phyloP scores from a whole-genome alignment of 1,140 invertebrate genomes.

The Eciton burchellii region DNA sequence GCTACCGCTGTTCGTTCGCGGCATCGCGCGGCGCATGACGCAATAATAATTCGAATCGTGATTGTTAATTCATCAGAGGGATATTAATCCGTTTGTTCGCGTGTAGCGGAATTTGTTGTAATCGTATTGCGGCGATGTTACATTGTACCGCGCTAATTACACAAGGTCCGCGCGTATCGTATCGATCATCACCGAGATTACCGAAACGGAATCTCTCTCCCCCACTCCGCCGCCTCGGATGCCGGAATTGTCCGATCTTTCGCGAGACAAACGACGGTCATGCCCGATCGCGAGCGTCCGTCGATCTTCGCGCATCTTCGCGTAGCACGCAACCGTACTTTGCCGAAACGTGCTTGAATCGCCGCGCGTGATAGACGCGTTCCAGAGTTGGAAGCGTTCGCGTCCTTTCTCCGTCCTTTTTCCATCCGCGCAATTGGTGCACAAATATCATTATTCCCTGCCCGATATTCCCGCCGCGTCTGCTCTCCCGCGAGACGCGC shows the following conservation, averaged over 20 bases:
- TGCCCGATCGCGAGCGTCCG: not conserved
- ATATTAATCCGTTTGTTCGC: constrained; percentile 24
- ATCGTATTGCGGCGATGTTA: not conserved
- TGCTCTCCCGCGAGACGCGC: constrained; percentile 20
- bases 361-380: constrained; percentile 24
- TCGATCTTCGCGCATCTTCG: not conserved
- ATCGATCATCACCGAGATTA: constrained; percentile 24
- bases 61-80: constrained; percentile 18
- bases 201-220: constrained; percentile 11
- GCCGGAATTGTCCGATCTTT: not conserved
- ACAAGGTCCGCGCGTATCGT: not conserved
- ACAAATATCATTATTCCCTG: constrained; percentile 34
- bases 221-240: not conserved
- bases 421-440: constrained; percentile 2
- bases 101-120: not conserved
- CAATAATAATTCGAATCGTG: not conserved
- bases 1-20: no score
- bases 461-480: constrained; percentile 27
- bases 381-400: no score
- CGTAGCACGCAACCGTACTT: no score
- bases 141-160: no score
- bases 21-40: not conserved
- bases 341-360: constrained; percentile 2
- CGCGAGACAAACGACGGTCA: not conserved
- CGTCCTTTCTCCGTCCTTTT: constrained; percentile 46